Conservation (phyloP, 2,797 vertebrate species). For the Phalloptychus januarius region DNA sequence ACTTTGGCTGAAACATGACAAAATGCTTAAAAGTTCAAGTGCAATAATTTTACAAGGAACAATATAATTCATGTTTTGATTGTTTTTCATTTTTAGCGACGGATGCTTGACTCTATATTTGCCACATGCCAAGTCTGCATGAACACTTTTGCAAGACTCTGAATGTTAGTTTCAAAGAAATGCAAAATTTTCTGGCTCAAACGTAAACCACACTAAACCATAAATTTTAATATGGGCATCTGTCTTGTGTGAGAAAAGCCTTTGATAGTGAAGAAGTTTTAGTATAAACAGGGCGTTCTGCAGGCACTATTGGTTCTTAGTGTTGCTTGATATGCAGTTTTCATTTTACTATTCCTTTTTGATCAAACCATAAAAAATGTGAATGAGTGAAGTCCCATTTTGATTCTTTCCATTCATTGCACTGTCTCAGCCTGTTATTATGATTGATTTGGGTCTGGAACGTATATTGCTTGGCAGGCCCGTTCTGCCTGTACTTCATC, state of each 20-base stretch:
- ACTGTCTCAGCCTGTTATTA: constrained; percentile 75
- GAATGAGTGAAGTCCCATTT: constrained; percentile 44
- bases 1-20: neutral
- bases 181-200: neutral
- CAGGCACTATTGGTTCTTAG: constrained; percentile 7
- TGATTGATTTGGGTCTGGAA: constrained; percentile 86
- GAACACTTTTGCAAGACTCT: neutral
- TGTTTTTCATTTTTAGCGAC: neutral
- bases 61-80: neutral
- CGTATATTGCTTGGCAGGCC: constrained; percentile 90
- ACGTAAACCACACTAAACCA: neutral
- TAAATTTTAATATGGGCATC: neutral
- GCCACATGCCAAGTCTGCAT: neutral
- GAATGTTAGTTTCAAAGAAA: neutral
- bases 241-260: constrained; percentile 1
- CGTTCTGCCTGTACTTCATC: constrained; percentile 96
- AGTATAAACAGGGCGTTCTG: neutral
- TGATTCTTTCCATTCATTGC: constrained; percentile 68
- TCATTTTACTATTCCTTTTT: constrained; percentile 62
- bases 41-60: neutral
- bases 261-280: neutral
- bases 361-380: constrained; percentile 67
- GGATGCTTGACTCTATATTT: neutral
- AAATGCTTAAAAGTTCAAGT: neutral
- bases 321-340: constrained; percentile 27